Evolutionary conservation across 2,888 invertebrate genomes (phyloP), one percentile per base, ranked within the genome.

Genomic region (Sisyra nigra): DNA sequence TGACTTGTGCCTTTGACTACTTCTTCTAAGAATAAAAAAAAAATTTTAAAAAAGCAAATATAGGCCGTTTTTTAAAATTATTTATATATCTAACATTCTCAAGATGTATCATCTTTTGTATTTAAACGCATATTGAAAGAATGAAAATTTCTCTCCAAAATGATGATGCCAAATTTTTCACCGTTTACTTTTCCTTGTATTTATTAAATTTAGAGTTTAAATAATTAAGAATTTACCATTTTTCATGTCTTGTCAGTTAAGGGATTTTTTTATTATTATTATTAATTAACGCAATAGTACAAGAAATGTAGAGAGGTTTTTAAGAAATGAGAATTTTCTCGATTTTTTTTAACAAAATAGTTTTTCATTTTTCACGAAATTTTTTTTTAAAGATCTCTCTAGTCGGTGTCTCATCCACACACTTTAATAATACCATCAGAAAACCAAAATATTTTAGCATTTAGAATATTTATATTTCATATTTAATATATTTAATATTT

Each of bases 401-500:
- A 24, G 24, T 24, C 24, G 24, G 24, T 24, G 24, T 24, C 3
- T 24, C 24, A 24, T 24, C n/a, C 24, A 24, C 24, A 24, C 24
- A 24, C 24, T 24, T 24, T 5, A 5, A 24, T 5, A 24, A 13
- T 15, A 37, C 41, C 17, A 29, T 19, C 18, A 17, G 18, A 33
- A 15, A 41, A 33, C 41, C 41, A 41, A 41, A 41, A 41, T 14
- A 40, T 18, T 38, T 38, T 38, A 38, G 38, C 19, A 38, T 34
- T 24, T 38, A 38, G 38, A 38, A 10, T 38, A 38, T 41, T 32
- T 41, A 41, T 41, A 41, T 41, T 41, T 41, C 41, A 41, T 41
- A 41, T 24, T 24, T 24, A 24, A 24, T 24, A 24, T 24, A 24
- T 24, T 24, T 24, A 24, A 24, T 24, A 24, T 24, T 24, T 24